Evolutionary conservation across 1,140 invertebrate species (phyloP).

Genomic region (Meloidogyne hapla): DNA sequence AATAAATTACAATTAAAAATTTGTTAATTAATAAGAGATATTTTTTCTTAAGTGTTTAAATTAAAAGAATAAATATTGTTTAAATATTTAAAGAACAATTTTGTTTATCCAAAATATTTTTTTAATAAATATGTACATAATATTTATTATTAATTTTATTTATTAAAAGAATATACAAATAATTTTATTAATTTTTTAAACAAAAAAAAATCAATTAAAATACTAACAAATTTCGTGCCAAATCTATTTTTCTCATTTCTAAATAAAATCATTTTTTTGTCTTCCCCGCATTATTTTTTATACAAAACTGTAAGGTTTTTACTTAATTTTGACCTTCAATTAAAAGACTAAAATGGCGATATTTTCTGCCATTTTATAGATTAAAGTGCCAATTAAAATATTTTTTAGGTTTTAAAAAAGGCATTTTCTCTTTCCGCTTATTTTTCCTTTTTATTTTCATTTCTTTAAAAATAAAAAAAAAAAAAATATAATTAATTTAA

Average conservation of each 20-base stretch:
- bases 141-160: too few species aligned
- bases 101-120: too few species aligned
- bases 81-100: too few species aligned
- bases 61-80: too few species aligned
- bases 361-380: not conserved
- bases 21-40: too few species aligned
- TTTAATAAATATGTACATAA: too few species aligned
- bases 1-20: too few species aligned
- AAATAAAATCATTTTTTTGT: not conserved
- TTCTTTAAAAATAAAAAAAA: not conserved
- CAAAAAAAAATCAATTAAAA: too few species aligned
- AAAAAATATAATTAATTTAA: too few species aligned
- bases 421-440: not conserved
- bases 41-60: too few species aligned
- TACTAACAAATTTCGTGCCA: not conserved
- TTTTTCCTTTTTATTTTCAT: not conserved
- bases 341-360: not conserved
- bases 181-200: too few species aligned
- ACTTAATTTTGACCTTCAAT: slow-evolving; percentile 3
- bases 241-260: not conserved
- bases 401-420: not conserved
- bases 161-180: too few species aligned
- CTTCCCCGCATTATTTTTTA: not conserved
- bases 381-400: slow-evolving; percentile 2
- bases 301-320: not conserved